Evolutionary conservation across 2,113 vertebrate species (phyloP).

Genomic region (Erpornis zantholeuca): DNA sequence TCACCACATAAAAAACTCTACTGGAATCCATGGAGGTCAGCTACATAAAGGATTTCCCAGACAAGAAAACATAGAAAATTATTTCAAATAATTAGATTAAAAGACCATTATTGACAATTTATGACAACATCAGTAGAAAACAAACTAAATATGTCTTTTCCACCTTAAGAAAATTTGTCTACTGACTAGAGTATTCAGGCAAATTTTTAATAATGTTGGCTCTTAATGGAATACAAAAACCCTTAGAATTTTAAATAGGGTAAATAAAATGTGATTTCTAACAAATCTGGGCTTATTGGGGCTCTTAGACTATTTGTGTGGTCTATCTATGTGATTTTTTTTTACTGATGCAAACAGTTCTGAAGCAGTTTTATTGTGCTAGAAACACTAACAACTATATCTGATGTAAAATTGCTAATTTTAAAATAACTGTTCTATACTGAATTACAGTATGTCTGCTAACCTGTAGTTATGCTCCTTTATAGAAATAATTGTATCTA

Average conservation of each 20-base stretch:
- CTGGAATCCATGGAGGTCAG: not conserved
- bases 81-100: not conserved
- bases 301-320: not conserved
- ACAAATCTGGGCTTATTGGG: not conserved
- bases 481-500: not conserved
- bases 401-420: not conserved
- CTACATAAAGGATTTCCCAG: accelerated
- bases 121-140: not conserved
- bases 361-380: not conserved
- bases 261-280: not conserved
- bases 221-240: not conserved
- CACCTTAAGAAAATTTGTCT: not conserved
- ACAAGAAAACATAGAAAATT: not conserved
- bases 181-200: not conserved
- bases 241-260: not conserved
- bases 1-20: not conserved
- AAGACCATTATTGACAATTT: not conserved
- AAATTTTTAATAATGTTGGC: not conserved
- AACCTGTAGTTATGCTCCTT: not conserved
- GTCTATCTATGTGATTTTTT: not conserved
- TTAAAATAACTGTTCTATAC: not conserved
- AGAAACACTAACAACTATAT: not conserved
- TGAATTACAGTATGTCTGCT: not conserved
- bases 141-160: not conserved
- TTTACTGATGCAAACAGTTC: not conserved